Evolutionary conservation across 2,113 vertebrate genomes (phyloP).

Genomic region (Caloenas nicobarica): DNA sequence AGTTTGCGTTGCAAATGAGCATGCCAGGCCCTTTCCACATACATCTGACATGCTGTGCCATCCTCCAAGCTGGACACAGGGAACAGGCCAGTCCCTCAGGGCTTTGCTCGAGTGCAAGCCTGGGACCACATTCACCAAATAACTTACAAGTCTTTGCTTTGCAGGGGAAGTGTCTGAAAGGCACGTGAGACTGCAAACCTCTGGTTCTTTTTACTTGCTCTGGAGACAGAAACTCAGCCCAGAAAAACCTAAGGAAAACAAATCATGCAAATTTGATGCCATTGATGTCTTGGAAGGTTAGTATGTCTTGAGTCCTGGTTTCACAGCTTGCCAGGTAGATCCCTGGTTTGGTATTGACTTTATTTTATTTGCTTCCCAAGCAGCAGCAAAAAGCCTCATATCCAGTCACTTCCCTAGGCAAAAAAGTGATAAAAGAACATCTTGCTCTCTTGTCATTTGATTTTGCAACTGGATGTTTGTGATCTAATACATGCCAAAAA

Average conservation of each 20-base stretch:
- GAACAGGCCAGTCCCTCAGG: not conserved
- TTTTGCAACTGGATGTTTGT: conserved; percentile 32
- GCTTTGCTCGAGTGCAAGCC: not conserved
- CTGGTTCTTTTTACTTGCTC: not conserved
- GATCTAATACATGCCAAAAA: not conserved
- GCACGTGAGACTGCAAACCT: not conserved
- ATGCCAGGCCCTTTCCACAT: not conserved
- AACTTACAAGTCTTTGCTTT: not conserved
- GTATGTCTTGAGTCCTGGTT: not conserved
- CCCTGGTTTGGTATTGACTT: not conserved
- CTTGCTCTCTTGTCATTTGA: not conserved
- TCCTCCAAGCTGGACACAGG: not conserved
- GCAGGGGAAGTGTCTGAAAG: not conserved
- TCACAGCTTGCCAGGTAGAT: not conserved
- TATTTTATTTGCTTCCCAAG: not conserved
- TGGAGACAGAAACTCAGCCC: not conserved
- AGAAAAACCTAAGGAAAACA: not conserved
- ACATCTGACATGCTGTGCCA: not conserved
- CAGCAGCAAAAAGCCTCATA: not conserved
- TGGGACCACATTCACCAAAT: not conserved
- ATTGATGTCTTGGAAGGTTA: not conserved
- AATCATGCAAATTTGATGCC: not conserved
- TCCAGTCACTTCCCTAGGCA: not conserved
- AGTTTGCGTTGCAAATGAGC: not conserved
- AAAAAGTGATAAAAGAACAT: not conserved